A percentile compares a stretch with the other conserved stretches of the same genome.
Conservation (phyloP, 2,113 vertebrate species). For the Acanthisitta chloris region DNA sequence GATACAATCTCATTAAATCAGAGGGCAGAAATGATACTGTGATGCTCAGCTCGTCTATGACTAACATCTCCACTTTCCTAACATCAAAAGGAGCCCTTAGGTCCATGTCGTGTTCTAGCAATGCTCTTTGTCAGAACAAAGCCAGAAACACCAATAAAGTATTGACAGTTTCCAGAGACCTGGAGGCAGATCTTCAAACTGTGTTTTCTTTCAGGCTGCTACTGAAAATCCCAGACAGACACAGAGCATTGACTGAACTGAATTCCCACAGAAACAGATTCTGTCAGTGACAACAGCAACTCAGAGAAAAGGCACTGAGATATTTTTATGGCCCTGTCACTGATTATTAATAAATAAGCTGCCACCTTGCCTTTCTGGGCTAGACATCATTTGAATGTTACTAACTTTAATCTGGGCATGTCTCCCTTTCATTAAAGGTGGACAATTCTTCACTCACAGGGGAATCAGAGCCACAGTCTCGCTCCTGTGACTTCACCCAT, state of each 20-base stretch:
- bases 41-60: not conserved
- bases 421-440: constrained; percentile 68
- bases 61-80: not conserved
- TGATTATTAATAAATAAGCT: not conserved
- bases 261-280: not conserved
- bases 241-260: not conserved
- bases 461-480: constrained; percentile 79
- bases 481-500: constrained; percentile 75
- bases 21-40: not conserved
- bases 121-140: not conserved
- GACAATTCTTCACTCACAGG: constrained; percentile 84
- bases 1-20: not conserved
- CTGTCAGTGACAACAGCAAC: not conserved
- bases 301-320: not conserved
- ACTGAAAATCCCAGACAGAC: not conserved
- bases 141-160: not conserved
- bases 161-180: not conserved
- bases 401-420: not conserved
- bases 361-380: not conserved
- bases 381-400: not conserved
- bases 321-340: not conserved
- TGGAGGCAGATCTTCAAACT: not conserved
- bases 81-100: not conserved
- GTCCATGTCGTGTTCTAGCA: not conserved
- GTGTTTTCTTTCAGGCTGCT: not conserved